Percentiles rank a stretch among this genome's conserved stretches.
phyloP scores from a whole-genome alignment of 2,797 vertebrate genomes.

The Taenioides sp. region DNA sequence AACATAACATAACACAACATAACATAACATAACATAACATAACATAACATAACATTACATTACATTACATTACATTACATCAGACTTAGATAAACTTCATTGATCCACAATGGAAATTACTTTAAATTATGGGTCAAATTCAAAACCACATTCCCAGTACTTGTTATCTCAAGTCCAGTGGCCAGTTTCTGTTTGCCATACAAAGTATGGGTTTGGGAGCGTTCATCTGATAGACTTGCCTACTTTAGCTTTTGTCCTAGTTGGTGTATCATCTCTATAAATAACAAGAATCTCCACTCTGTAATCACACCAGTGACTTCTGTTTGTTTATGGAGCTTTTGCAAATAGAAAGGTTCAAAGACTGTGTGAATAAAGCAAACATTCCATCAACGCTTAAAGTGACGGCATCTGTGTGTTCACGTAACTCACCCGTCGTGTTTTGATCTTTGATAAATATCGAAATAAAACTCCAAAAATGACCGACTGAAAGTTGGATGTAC shows the following conservation, averaged over 20 bases:
- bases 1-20: no score
- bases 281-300: constrained; percentile 17
- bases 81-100: no score
- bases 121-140: no score
- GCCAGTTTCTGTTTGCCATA: no score
- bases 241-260: not conserved
- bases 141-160: no score
- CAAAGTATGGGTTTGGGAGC: not conserved
- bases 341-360: constrained; percentile 21
- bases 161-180: no score
- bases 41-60: no score
- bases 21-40: no score
- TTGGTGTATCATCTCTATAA: constrained; percentile 9
- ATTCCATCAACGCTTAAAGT: constrained; percentile 36
- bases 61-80: no score
- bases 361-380: constrained; percentile 28
- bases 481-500: not conserved
- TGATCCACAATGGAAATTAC: no score
- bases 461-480: not conserved
- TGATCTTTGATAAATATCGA: not conserved
- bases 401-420: not conserved
- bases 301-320: constrained; percentile 8
- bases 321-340: constrained; percentile 13
- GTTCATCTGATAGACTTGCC: not conserved
- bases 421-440: not conserved